Base-by-base conservation (phyloP, 2,888 invertebrate genomes). In the Eustalomyia histrio region DNA sequence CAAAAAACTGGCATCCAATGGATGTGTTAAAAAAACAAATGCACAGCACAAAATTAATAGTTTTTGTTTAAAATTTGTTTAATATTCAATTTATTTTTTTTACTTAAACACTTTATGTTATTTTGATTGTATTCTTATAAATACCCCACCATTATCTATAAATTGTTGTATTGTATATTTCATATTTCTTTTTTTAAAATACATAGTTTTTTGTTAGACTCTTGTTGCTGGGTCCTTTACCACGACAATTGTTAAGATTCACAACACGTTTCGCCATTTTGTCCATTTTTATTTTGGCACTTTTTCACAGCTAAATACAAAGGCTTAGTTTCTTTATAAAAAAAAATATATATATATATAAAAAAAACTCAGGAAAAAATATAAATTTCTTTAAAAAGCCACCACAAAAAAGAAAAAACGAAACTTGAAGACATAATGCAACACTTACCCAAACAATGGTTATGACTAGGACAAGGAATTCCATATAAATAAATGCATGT, bases 221-320 rank as follows among this genome's bases (percentile, higher is more conserved):
- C 29, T 29, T 29, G 7, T 29, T 29, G 29, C 29, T 29, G 29
- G 7, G 29, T 29, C 29, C 29, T 29, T 29, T 29, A 64, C 69
- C 74, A 69, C 33, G 47, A 57, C 80, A 21, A 65, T 80, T 81
- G 74, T 81, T 81, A 78, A 81, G 71, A 78, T 81, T 81, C 74
- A 43, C 67, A 74, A 75, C 78, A 81, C 78, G 81, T 81, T 78
- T 71, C 67, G 71, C 71, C 74, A 75, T 81, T 81, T 81, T 81
- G 81, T 81, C 78, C 69, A 52, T 76, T 76, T 80, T 72, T 64
- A 76, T 81, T 78, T 78, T 78, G 78, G 78, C 78, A 71, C 78
- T 78, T 78, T 71, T 78, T 67, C 65, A 69, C 74, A 72, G 55
- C 50, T 14, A 14, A 39, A 55, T 29, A 55, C 12, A 65, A 29